phyloP scores from a whole-genome alignment of 1,140 invertebrate genomes.

The Atta texana region DNA sequence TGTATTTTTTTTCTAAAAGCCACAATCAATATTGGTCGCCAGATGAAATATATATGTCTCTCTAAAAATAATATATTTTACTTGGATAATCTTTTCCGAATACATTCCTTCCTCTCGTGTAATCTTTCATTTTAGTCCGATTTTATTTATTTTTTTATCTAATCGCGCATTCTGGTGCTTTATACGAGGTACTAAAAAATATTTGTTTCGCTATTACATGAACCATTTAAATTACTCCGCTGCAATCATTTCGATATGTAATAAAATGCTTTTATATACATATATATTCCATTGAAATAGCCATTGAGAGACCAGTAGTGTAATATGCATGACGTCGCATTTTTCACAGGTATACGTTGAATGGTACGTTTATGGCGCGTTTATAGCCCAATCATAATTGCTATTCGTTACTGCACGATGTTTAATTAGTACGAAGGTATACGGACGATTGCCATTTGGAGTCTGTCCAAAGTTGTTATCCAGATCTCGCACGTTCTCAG shows the following conservation, averaged over 20 bases:
- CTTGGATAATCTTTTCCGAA: background rate
- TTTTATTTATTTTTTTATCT: background rate
- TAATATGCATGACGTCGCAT: background rate
- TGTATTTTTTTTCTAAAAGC: background rate
- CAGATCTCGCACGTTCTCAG: constrained; percentile 39
- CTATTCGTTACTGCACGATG: constrained; percentile 6
- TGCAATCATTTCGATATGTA: background rate
- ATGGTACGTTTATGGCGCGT: background rate
- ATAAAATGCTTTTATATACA: background rate
- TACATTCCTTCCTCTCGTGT: background rate
- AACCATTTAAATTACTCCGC: background rate
- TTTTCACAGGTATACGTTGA: background rate
- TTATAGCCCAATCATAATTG: constrained; percentile 15
- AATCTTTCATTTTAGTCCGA: background rate
- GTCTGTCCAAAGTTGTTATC: constrained; percentile 57
- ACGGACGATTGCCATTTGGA: constrained; percentile 47
- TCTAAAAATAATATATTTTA: constrained; percentile 24
- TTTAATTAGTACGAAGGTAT: background rate
- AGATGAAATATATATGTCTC: background rate
- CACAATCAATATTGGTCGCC: background rate
- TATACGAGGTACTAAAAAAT: background rate
- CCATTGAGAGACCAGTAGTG: background rate
- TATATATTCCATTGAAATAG: background rate
- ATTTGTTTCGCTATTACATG: background rate
- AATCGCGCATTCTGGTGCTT: background rate